Base-by-base conservation (phyloP, 2,113 vertebrate species). In the Ptychochromis oligacanthus region DNA sequence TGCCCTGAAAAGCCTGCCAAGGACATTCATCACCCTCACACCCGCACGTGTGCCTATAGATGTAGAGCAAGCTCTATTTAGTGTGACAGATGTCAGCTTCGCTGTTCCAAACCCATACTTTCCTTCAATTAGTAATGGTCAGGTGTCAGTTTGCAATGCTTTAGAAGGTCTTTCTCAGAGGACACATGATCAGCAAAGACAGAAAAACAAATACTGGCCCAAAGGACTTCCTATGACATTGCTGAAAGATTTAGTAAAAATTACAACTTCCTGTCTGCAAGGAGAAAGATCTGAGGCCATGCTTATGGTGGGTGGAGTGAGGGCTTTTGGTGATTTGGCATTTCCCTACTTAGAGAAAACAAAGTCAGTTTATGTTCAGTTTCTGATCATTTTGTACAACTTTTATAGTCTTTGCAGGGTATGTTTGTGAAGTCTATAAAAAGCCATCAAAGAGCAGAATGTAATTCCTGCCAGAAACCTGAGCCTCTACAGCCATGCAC, bases 81-180 rank as follows among this genome's bases (percentile, higher is more conserved):
- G 87, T 85, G 87, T 83, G 84, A 93, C 90, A 92, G 85, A 94
- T 93, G 91, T 93, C 86, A 79, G 60, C 88, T 67, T 87, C 20
- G 22, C 79, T 89, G 64, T 92, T 92, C 92, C 90, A 88, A 91
- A 93, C 38, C 82, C 55, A 84, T 83, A 83, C 85, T 85, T 88
- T 75, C 56, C 83, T 96, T 97, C 93, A 97, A 97, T 97, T 96
- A 97, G 95, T 97, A 91, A 97, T 93, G 92, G 92, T 83, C 87
- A 84, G 93, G 95, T 94, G 93, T 96, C 95, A 80, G 91, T 83
- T 95, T 95, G 90, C 93, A 84, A 93, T 90, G 92, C 92, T 95
- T 92, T 59, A 86, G 84, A 87, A 89, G 82, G 85, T 91, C 52
- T 86, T 80, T 88, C 70, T 80, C 62, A 49, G 78, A 54, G 82